Base-by-base conservation (phyloP, 2,113 vertebrate species). In the Rallus limicola region DNA sequence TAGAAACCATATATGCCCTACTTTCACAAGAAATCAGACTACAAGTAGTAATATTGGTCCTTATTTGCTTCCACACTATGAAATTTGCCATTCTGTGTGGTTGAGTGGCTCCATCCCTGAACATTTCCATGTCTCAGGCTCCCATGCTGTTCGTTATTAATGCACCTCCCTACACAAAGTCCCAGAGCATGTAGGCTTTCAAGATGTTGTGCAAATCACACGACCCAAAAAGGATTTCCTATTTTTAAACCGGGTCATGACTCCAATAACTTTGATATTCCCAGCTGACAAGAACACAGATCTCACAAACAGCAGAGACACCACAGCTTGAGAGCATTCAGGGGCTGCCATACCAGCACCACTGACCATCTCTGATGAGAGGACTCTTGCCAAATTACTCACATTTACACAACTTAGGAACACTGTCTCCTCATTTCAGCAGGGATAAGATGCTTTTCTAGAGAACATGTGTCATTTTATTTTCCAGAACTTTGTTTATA, bases 241-340 rank as follows among this genome's bases (percentile, higher is more conserved):
- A 92, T 80, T 94, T 80, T 96, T 96, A 95, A 90, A 86, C 52
- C 1, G 2, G 92, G 95, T 92, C 90, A 24, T 44, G 70, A 75
- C 85, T 87, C 34, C n/a, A 93, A 16, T 93, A 96, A 53, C 93
- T 95, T 97, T 95, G 90, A 93, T 97, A 97, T 97, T 98, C 97
- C 88, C 95, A 98, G 96, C 95, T 98, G 98, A 96, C 93, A 81
- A 58, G 77, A 93, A 53, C n/a, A 42, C 31, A 33, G 15, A 75
- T 31, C 85, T 95, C 50, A 62, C 42, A 23, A 82, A 29, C 58
- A 80, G 70, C 70, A 80, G 78, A 38, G 28, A 88, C 59, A 59
- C 15, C 38, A 36, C 63, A 67, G 76, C 65, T 14, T 12, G 42
- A 36, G 76, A 83, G 62, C 7, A 38, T 48, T 25, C 50, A 20